phyloP scores from a whole-genome alignment of 2,888 invertebrate genomes.

The Antheraea yamamai region DNA sequence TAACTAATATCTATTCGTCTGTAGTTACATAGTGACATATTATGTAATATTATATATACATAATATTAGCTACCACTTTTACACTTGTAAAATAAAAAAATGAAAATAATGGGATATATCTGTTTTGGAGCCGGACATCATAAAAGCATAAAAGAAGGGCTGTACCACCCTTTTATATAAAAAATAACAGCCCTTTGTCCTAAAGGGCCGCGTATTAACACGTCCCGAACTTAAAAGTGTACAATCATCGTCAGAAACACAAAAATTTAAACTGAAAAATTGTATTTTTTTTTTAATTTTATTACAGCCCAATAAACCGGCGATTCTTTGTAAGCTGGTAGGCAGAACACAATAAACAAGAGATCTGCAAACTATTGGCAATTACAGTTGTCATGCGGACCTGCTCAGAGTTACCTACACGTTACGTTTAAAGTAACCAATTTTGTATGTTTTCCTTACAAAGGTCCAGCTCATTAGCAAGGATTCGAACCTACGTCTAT shows the following conservation, averaged over 20 bases:
- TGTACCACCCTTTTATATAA: constrained; percentile 36
- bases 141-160: constrained; percentile 59
- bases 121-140: constrained; percentile 56
- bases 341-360: too few species aligned
- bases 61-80: constrained; percentile 18
- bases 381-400: too few species aligned
- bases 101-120: constrained; percentile 49
- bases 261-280: too few species aligned
- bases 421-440: too few species aligned
- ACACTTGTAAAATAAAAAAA: constrained; percentile 13
- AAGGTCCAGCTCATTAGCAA: too few species aligned
- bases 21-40: not conserved
- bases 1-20: not conserved
- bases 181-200: constrained; percentile 58
- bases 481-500: too few species aligned
- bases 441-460: too few species aligned
- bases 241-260: constrained; percentile 29
- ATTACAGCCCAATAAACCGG: too few species aligned
- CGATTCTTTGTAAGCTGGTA: too few species aligned
- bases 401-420: too few species aligned
- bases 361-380: too few species aligned
- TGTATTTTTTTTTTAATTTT: too few species aligned
- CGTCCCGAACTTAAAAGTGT: constrained; percentile 37
- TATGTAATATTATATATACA: constrained; percentile 10
- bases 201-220: constrained; percentile 61